Base-by-base conservation (phyloP, 2,888 invertebrate genomes). In the Conomelus anceps region DNA sequence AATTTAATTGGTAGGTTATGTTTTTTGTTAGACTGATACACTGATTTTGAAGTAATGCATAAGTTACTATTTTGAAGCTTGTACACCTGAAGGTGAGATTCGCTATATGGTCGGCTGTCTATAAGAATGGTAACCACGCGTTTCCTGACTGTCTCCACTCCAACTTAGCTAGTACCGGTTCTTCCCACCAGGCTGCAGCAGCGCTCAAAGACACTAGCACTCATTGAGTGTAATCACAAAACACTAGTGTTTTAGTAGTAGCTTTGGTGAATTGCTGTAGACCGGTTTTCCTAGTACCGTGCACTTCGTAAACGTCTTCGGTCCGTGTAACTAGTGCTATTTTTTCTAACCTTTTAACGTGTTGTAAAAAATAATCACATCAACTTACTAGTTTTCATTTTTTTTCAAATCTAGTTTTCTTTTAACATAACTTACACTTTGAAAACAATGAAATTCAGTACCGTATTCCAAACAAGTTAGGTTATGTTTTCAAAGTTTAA, bases 201-300 rank as follows among this genome's bases (percentile, higher is more conserved):
- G 85, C 90, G 88, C 90, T 24, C 24, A 22, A 22, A 86, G 88
- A 89, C 89, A 86, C 29, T 88, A 29, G 22, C 23, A 34, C 26
- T 85, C 29, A 63, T 34, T 84, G 88, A 29, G 29, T 89, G 24
- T 23, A 85, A 88, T 63, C 89, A 63, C 13, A 41, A 41, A 41
- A 41, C 41, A 17, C 7, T 17, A 13, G 41, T 3, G 41, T 41
- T 17, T 9, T 26, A 85, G 90, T 89, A 89, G 88, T 84, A 63
- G 89, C 34, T 89, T 41, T 86, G 89, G 63, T 3, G 41, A 17
- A 41, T n/a, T n/a, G n/a, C n/a, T n/a, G 87, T 41, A 85, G 90
- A 90, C 90, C 90, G 90, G 90, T 90, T 90, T 90, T 90, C 41
- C 7, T 41, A 17, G 17, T 20, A 89, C 87, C 87, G 24, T 23